Evolutionary conservation across 2,113 vertebrate genomes (phyloP).

Genomic region (Heterochromis multidens): DNA sequence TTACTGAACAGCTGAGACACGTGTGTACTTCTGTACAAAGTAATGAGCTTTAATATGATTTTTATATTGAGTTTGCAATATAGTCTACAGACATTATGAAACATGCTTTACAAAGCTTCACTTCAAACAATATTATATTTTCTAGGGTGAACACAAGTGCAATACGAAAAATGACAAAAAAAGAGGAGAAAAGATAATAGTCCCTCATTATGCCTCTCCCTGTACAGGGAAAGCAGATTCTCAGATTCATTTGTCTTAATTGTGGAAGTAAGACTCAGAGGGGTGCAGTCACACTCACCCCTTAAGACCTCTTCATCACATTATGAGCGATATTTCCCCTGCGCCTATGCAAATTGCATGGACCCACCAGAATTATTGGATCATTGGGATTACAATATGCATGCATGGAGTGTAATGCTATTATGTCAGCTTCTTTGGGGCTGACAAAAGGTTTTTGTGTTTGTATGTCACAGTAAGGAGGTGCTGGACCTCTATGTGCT

Average conservation of each 20-base stretch:
- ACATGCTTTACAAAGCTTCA: slow-evolving; percentile 12
- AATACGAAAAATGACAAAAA: neutral
- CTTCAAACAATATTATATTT: neutral
- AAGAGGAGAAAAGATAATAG: neutral
- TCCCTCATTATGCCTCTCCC: neutral
- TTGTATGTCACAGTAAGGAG: slow-evolving; percentile 3
- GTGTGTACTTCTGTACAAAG: slow-evolving; percentile 6
- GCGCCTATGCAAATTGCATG: neutral
- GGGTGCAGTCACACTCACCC: neutral
- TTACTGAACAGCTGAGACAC: neutral
- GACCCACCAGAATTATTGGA: neutral
- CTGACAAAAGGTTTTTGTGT: neutral
- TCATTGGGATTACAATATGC: neutral
- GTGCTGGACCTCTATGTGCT: neutral
- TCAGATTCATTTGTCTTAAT: neutral
- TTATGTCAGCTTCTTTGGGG: neutral
- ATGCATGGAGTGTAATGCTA: neutral
- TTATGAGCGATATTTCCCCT: neutral
- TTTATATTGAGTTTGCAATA: neutral
- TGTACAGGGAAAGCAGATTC: neutral
- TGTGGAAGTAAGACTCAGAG: neutral
- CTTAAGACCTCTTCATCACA: neutral
- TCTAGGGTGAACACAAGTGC: neutral
- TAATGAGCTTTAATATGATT: slow-evolving; percentile 1
- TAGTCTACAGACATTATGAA: slow-evolving; percentile 5